These are phyloP conservation scores for Caenorhabditis briggsae DNA, from an alignment of 1,140 invertebrate species.

Conservation along the genomic window DNA sequence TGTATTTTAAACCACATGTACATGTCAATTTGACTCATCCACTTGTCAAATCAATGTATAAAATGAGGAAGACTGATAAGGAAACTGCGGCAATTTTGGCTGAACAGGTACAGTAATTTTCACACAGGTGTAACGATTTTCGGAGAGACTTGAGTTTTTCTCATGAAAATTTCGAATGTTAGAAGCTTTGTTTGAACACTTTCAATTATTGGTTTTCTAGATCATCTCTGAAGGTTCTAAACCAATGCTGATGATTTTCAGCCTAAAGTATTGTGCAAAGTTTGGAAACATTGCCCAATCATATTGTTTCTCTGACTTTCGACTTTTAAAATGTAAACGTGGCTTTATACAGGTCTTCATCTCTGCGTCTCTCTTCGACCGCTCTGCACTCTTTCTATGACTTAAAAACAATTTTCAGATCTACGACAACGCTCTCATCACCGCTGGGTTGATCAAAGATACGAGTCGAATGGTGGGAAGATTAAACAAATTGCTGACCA, in stretches of 20 bases:
- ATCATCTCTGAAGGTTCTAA: too few relatives aligned
- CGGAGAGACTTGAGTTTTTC: constrained; percentile 1
- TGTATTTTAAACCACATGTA: constrained; percentile 88
- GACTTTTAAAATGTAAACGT: too few relatives aligned
- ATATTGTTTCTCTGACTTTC: too few relatives aligned
- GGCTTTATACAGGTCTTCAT: background rate
- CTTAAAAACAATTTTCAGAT: constrained; percentile 81
- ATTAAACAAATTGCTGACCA: constrained; percentile 88
- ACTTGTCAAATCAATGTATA: constrained; percentile 89
- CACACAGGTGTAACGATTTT: constrained; percentile 61
- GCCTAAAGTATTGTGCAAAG: too few relatives aligned
- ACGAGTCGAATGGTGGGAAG: constrained; percentile 86
- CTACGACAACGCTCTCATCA: constrained; percentile 93
- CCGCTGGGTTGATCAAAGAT: constrained; percentile 93
- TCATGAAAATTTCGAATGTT: too few relatives aligned
- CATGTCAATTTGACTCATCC: constrained; percentile 93
- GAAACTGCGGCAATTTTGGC: constrained; percentile 87
- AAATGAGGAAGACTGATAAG: constrained; percentile 84
- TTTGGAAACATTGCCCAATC: too few relatives aligned
- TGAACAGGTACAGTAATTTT: constrained; percentile 83
- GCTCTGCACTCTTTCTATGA: too few relatives aligned
- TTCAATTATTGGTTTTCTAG: too few relatives aligned
- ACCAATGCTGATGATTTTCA: too few relatives aligned
- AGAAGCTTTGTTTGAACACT: too few relatives aligned
- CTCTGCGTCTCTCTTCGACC: background rate